Evolutionary conservation across 2,797 vertebrate species (phyloP).

Genomic region (Lithobates sylvaticus): DNA sequence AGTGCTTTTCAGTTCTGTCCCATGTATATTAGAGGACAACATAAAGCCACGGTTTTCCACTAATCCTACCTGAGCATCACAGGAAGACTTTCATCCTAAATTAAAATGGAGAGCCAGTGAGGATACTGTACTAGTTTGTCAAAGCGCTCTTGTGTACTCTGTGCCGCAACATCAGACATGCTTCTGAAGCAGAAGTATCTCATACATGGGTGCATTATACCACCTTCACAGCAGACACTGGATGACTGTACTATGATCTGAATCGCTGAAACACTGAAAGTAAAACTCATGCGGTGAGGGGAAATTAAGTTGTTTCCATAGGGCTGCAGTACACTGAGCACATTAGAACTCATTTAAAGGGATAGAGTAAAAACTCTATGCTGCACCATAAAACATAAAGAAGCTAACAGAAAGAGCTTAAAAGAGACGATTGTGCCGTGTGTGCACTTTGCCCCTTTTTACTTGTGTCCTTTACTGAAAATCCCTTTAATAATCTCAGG

Average conservation of each 20-base stretch:
- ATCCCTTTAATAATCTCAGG: no score
- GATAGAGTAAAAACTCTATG: neutral
- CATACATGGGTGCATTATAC: constrained; percentile 75
- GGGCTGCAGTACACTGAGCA: constrained; percentile 47
- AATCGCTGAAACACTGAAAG: constrained; percentile 76
- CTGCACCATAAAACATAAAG: neutral
- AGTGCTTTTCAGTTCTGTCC: neutral
- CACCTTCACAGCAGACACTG: constrained; percentile 73
- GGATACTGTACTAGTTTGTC: constrained; percentile 67
- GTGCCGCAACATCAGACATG: neutral
- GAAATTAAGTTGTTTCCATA: constrained; percentile 78
- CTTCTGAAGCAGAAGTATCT: constrained; percentile 73
- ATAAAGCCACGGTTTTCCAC: neutral
- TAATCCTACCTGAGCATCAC: constrained; percentile 38
- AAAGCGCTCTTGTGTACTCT: constrained; percentile 63
- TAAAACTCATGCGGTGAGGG: constrained; percentile 81
- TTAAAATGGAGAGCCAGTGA: neutral
- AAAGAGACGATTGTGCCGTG: no score
- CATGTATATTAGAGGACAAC: neutral
- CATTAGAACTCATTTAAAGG: constrained; percentile 3
- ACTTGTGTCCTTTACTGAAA: no score
- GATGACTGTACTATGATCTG: constrained; percentile 77
- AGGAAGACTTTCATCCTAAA: constrained; percentile 21
- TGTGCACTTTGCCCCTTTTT: no score
- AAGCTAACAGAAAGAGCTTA: neutral